A percentile compares a stretch with the other conserved stretches of the same genome.
These are phyloP conservation scores for Phorcus lineatus DNA, from an alignment of 2,888 invertebrate genomes.

Conservation along the genomic window DNA sequence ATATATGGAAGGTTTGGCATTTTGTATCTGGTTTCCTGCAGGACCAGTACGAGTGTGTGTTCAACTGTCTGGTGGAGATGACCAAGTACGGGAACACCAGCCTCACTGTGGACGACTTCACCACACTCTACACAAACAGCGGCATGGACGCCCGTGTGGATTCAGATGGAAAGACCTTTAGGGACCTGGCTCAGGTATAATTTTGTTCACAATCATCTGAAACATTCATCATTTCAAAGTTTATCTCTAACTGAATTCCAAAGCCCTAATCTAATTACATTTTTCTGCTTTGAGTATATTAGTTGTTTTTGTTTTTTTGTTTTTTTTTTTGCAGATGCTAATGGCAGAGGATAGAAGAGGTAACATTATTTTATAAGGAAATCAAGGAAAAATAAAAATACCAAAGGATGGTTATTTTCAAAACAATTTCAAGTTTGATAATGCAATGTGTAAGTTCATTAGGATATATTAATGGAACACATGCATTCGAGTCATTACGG, in stretches of 20 bases:
- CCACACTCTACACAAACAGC: background rate
- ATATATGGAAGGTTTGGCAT: too few species aligned
- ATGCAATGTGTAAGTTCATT: too few species aligned
- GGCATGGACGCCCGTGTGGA: background rate
- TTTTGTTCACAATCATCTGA: background rate
- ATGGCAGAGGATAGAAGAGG: background rate
- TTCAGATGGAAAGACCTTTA: background rate
- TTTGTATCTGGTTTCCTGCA: background rate
- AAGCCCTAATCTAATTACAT: background rate
- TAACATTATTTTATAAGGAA: background rate
- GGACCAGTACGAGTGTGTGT: background rate
- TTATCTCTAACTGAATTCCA: background rate
- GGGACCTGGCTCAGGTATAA: background rate
- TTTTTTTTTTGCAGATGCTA: background rate
- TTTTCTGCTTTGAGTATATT: too few species aligned
- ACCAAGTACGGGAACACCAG: background rate
- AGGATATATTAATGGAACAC: too few species aligned
- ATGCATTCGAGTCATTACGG: too few species aligned
- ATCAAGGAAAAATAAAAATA: too few species aligned
- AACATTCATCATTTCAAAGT: too few species aligned
- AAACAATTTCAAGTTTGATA: too few species aligned
- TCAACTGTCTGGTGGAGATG: conserved; percentile 6
- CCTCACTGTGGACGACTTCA: background rate
- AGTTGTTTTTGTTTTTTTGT: background rate
- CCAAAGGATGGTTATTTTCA: background rate